These are phyloP conservation scores for Conus canariensis DNA, from an alignment of 2,888 invertebrate species.

Conservation along the genomic window DNA sequence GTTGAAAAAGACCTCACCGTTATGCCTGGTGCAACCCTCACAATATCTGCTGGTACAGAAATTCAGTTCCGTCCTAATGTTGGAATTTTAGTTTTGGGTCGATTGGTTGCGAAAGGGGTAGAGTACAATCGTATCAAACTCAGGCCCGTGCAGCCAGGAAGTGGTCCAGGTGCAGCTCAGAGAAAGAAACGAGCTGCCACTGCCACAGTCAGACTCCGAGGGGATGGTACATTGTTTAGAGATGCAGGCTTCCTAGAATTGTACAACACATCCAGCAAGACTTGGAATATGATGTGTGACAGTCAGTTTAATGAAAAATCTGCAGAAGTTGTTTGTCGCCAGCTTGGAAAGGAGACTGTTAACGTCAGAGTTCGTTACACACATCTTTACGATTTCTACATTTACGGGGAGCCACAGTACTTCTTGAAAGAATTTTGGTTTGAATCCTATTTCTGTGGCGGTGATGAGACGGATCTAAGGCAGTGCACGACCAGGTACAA, in stretches of 20 bases:
- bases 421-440: constrained; percentile 77
- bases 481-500: constrained; percentile 88
- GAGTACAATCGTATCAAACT: constrained; percentile 65
- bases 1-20: constrained; percentile 94
- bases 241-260: constrained; percentile 94
- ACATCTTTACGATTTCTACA: constrained; percentile 74
- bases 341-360: constrained; percentile 92
- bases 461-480: constrained; percentile 78
- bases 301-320: constrained; percentile 96
- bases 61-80: constrained; percentile 97
- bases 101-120: constrained; percentile 89
- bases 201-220: constrained; percentile 84
- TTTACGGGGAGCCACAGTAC: constrained; percentile 75
- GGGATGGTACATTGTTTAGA: constrained; percentile 84
- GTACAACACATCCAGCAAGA: constrained; percentile 95
- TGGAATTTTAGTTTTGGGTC: constrained; percentile 95
- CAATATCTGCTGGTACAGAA: constrained; percentile 92
- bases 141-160: constrained; percentile 51
- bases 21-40: constrained; percentile 94
- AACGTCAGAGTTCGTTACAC: constrained; percentile 91
- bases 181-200: constrained; percentile 34
- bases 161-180: neutral
- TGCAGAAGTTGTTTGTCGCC: constrained; percentile 96
- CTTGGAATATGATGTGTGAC: constrained; percentile 98
- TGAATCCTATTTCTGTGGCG: constrained; percentile 74